Percentiles rank a stretch among this genome's conserved stretches.
These are phyloP conservation scores for Belonocnema kinseyi DNA, from an alignment of 1,140 invertebrate genomes.

Conservation along the genomic window DNA sequence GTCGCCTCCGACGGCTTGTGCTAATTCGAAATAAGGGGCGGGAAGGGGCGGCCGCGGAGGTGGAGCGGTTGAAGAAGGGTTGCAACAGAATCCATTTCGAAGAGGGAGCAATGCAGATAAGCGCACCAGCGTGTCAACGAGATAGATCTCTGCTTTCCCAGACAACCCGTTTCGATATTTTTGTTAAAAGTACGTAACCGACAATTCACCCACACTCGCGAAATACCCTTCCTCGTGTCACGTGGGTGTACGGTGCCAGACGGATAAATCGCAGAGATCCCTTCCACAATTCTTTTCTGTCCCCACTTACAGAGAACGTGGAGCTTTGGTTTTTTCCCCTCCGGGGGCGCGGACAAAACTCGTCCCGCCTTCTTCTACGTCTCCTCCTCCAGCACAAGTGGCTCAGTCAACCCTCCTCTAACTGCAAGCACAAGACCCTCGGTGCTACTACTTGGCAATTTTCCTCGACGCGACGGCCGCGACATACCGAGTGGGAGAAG, in stretches of 20 bases:
- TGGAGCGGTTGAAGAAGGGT: constrained; percentile 43
- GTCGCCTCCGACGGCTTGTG: constrained; percentile 44
- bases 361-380: constrained; percentile 70
- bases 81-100: constrained; percentile 28
- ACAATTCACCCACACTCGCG: neutral
- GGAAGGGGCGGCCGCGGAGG: constrained; percentile 55
- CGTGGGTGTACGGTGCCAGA: neutral
- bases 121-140: constrained; percentile 34
- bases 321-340: constrained; percentile 77
- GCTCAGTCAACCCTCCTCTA: constrained; percentile 52
- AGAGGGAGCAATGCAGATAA: constrained; percentile 39
- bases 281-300: constrained; percentile 63
- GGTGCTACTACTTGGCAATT: constrained; percentile 66
- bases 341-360: constrained; percentile 72
- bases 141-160: constrained; percentile 5
- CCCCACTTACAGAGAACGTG: constrained; percentile 56
- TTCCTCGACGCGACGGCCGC: constrained; percentile 64
- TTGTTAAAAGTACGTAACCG: constrained; percentile 1
- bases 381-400: constrained; percentile 54
- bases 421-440: constrained; percentile 51
- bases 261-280: constrained; percentile 58
- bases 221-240: constrained; percentile 9
- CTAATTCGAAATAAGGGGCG: constrained; percentile 54
- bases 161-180: constrained; percentile 16
- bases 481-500: constrained; percentile 54